Evolutionary conservation across 2,113 vertebrate genomes (phyloP), one percentile per base, ranked within the genome.

Genomic region (Physeter macrocephalus): DNA sequence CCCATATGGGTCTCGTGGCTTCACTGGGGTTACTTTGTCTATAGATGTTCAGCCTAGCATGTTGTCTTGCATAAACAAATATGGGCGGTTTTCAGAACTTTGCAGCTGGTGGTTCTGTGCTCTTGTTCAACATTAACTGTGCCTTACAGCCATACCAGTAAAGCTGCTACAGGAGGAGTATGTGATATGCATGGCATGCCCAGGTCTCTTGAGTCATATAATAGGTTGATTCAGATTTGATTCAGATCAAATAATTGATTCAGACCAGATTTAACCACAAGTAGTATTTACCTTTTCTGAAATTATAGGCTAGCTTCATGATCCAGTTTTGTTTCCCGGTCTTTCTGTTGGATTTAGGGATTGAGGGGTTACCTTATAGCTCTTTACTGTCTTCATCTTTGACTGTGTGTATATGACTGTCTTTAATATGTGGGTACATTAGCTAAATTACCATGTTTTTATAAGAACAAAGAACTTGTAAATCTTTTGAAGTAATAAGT

Each of bases 401-500:
- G n/a, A n/a, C 66, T 13, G 3, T 74, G 62, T 72, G 20, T 71
- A 49, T 94, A 20, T 81, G 54, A 69, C 25, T 82, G 43, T 88
- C 77, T 96, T 41, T 36, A 52, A 69, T 18, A 9, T 6, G 11
- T 64, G n/a, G 27, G 57, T n/a, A 34, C 36, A 15, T 52, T 92
- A 18, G 36, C 88, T 64, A 57, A 91, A 21, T 54, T 93, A 66
- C 0, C 62, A 78, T 59, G 69, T 59, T 84, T 94, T 87, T 72
- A 6, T 85, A 88, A 92, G 43, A 90, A 41, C 39, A 92, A 43
- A 86, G 49, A 86, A 82, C 75, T 62, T 91, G 11, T 84, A 82
- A 88, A 82, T 93, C 90, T 85, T 97, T 95, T 94, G 39, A 91
- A 88, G 39, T 92, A 85, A 88, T 92, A 85, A 88, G 39, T 85